Base-by-base conservation (phyloP, 1,140 invertebrate genomes). In the Calephelis nemesis region DNA sequence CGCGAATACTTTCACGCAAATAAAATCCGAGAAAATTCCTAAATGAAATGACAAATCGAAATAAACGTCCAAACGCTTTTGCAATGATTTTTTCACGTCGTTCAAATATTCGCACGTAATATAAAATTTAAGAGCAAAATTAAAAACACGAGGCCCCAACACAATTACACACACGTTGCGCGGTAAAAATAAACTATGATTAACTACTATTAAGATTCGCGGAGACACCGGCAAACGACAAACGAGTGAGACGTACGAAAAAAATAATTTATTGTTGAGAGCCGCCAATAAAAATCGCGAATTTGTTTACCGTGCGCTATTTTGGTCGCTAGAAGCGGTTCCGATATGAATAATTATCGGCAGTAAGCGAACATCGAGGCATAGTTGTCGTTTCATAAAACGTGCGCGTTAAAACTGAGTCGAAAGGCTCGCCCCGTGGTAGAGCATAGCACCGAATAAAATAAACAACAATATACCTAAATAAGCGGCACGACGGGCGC, bases 391-490 rank as follows among this genome's bases (percentile, higher is more conserved):
- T 91, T 90, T 91, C 89, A 91, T 90, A 91, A 88, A 91, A 88
- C 87, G 89, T 85, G 79, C 88, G 85, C 87, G 89, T 90, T 91
- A 90, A 91, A 91, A 91, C 89, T 91, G 89, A 91, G 89, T 90
- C 89, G 89, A 90, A 91, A 90, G 89, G 87, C 88, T 90, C 85
- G 89, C 85, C 85, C 87, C 85, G 85, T 88, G 89, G 83, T 84
- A 89, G 88, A 90, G 85, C 88, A 89, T 91, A 91, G 88, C 88
- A 85, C 90, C 89, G 88, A 92, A 92, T 92, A 92, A 92, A 92
- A 92, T 92, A 92, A 92, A 92, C 90, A 92, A 92, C 90, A 92
- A 92, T 92, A 92, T 92, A 92, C 88, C 88, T 92, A 92, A 92
- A 92, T 91, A 91, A 88, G 88, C 88, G 82, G 84, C 82, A 84